phyloP scores from a whole-genome alignment of 2,888 invertebrate species.

The Cryptocheilus praepositus region DNA sequence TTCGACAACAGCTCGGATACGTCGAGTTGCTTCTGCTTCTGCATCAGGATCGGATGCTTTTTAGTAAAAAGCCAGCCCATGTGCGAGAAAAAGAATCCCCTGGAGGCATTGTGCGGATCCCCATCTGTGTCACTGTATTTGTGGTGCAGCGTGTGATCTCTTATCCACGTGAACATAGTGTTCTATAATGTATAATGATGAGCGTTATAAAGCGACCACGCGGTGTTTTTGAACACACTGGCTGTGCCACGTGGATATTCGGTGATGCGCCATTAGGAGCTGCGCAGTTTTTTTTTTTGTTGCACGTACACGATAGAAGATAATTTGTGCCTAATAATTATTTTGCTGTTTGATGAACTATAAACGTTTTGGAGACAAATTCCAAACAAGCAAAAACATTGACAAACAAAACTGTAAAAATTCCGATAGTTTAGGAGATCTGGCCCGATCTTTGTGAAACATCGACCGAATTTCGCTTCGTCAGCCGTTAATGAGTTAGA shows the following conservation, averaged over 20 bases:
- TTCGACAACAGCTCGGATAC: conserved; percentile 86
- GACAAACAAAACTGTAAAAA: no score
- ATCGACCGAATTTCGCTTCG: no score
- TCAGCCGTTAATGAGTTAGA: no score
- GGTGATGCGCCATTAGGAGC: neutral
- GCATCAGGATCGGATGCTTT: conserved; percentile 85
- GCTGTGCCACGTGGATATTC: neutral
- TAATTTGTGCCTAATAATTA: no score
- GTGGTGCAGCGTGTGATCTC: conserved; percentile 89
- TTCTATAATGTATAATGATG: conserved; percentile 76
- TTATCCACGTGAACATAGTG: conserved; percentile 85
- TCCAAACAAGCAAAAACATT: no score
- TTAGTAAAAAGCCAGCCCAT: conserved; percentile 89
- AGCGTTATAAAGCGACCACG: neutral
- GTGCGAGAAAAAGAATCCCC: conserved; percentile 93
- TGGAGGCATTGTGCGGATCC: conserved; percentile 86
- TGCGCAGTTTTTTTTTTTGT: no score
- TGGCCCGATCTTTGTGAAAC: no score
- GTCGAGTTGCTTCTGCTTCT: conserved; percentile 82
- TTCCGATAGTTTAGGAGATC: no score
- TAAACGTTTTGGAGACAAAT: no score
- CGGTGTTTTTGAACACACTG: no score
- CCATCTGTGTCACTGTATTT: conserved; percentile 85
- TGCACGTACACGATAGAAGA: no score
- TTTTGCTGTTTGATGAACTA: no score